phyloP scores from a whole-genome alignment of 2,888 invertebrate genomes.

The Timema podura region DNA sequence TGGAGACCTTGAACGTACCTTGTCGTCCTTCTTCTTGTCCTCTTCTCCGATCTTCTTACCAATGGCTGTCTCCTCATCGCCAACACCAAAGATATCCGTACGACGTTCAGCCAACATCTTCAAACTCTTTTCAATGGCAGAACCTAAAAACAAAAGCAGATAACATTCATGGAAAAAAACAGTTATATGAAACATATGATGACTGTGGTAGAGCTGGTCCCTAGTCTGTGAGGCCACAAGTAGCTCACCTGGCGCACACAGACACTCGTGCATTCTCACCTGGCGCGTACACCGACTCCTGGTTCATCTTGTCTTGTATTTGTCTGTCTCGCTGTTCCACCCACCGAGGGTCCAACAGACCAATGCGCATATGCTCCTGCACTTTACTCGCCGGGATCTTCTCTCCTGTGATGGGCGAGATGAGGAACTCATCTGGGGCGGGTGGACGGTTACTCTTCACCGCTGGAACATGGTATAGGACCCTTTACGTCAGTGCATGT shows the following conservation, averaged over 20 bases:
- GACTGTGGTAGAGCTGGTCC: too few relatives aligned
- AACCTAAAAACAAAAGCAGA: conserved; percentile 51
- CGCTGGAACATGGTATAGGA: conserved; percentile 38
- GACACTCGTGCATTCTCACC: conserved; percentile 59
- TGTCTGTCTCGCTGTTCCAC: conserved; percentile 94
- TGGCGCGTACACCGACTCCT: conserved; percentile 77
- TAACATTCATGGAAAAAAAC: too few relatives aligned
- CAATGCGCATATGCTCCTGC: conserved; percentile 97
- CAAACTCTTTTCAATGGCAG: conserved; percentile 93
- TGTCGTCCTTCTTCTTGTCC: conserved; percentile 77
- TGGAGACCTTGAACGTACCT: conserved; percentile 37
- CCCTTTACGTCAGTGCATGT: too few relatives aligned
- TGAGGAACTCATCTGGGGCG: conserved; percentile 82
- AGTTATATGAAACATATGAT: too few relatives aligned
- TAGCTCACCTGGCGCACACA: conserved; percentile 56
- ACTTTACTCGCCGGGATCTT: conserved; percentile 95
- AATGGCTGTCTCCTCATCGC: conserved; percentile 97
- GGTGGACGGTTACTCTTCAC: conserved; percentile 58
- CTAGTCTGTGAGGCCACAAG: too few relatives aligned
- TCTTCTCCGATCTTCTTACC: conserved; percentile 96
- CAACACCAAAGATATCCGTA: conserved; percentile 99
- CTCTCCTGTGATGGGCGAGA: conserved; percentile 99
- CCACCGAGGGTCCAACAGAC: conserved; percentile 94
- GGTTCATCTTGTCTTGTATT: conserved; percentile 87
- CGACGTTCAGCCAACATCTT: conserved; percentile 96